Base-by-base conservation (phyloP, 2,797 vertebrate genomes). In the Pachyuromys duprasi region DNA sequence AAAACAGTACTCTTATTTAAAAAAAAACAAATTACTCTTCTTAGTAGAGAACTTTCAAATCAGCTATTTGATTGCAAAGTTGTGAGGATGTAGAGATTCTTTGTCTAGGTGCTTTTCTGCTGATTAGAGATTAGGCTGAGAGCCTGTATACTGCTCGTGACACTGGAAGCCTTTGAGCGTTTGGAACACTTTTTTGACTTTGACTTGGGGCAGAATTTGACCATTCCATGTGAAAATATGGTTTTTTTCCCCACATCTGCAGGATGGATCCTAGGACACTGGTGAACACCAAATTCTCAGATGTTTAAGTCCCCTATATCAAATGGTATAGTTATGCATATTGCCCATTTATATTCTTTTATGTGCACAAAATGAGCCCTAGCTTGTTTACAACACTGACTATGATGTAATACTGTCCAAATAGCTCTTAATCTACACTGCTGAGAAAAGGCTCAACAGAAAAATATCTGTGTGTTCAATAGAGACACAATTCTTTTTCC, bases 21-120 rank as follows among this genome's bases (percentile, higher is more conserved):
- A 45, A 45, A 26, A 93, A 90, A 49, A 13, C 28, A 87, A 93
- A 84, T 90, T 12, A 75, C 57, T 55, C 90, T 96, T 96, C 26
- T 36, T 81, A 55, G 31, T 69, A 90, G 39, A 92, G 72, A 94
- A 83, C 1, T 67, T 89, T 89, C n/a, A 65, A 55, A 42, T 60
- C 57, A 39, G 57, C 39, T 72, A 17, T 93, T 92, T 79, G 75
- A 57, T 33, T 96, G 60, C 33, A 69, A 96, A 57, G 76, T 60
- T 5, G 2, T 22, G 28, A 31, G 22, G 36, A 36, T 60, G 60
- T 13, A 26, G 49, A 8, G 24, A 3, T 39, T 67, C 18, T 91
- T 95, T 45, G 6, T 80, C 80, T 86, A 65, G 78, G 22, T 33
- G 26, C 2, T 86, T 95, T 91, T 90, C 49, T 87, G 20, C 36